A percentile compares a stretch with the other conserved stretches of the same genome.
Conservation (phyloP, 2,888 invertebrate species). For the Anticlea derivata region DNA sequence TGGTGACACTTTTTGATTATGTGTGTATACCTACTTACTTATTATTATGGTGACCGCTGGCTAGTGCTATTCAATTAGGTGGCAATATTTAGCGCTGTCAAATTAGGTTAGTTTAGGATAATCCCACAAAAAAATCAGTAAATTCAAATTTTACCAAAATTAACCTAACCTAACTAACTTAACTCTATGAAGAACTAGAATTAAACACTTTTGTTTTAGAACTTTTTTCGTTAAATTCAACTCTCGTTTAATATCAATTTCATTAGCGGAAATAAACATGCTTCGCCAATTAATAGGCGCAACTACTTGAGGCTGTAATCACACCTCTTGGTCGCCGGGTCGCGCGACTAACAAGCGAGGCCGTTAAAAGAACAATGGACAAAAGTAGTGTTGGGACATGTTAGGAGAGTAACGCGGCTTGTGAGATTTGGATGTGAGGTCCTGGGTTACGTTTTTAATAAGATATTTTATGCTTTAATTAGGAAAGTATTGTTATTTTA, state of each 20-base stretch:
- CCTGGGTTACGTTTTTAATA: too few relatives aligned
- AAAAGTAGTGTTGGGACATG: conserved; percentile 48
- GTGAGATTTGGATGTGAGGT: neutral
- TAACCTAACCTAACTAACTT: too few relatives aligned
- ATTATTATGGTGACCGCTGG: too few relatives aligned
- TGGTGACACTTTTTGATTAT: neutral
- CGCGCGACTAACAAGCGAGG: conserved; percentile 72
- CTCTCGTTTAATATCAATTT: conserved; percentile 1
- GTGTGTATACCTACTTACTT: too few relatives aligned
- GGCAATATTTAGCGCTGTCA: too few relatives aligned
- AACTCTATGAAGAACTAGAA: too few relatives aligned
- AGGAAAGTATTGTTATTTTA: too few relatives aligned
- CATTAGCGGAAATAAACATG: conserved; percentile 18
- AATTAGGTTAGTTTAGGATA: too few relatives aligned
- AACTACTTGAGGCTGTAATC: conserved; percentile 43
- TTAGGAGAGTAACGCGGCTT: conserved; percentile 19
- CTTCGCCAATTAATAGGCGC: conserved; percentile 43
- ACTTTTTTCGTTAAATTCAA: neutral
- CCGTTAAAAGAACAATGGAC: conserved; percentile 83
- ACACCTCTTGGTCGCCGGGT: conserved; percentile 58
- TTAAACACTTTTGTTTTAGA: neutral
- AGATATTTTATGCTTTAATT: too few relatives aligned
- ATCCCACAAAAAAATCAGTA: too few relatives aligned
- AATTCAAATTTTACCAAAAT: too few relatives aligned
- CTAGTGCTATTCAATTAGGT: too few relatives aligned